A percentile compares a stretch with the other conserved stretches of the same genome.
phyloP scores from a whole-genome alignment of 2,888 invertebrate genomes.

The Drepanosiphum platanoidis region DNA sequence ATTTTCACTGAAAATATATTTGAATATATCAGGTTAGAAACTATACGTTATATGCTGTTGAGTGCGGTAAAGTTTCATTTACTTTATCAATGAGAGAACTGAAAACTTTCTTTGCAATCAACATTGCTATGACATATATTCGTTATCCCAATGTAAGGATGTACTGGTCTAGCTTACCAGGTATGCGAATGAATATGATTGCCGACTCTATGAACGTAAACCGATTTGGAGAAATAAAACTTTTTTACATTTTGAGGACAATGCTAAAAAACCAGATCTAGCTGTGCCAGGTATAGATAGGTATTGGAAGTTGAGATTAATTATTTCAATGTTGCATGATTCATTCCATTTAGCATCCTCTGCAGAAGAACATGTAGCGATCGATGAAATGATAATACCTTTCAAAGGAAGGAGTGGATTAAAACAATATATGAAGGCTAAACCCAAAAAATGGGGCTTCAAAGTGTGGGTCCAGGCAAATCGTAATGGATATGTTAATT shows the following conservation, averaged over 20 bases:
- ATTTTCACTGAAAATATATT: slow-evolving; percentile 63
- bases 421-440: slow-evolving; percentile 15
- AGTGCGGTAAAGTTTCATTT: slow-evolving; percentile 59
- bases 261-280: not conserved
- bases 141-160: slow-evolving; percentile 62
- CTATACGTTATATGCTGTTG: slow-evolving; percentile 62
- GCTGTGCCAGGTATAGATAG: not conserved
- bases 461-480: not conserved
- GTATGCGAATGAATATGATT: slow-evolving; percentile 28
- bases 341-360: not conserved
- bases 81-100: slow-evolving; percentile 56
- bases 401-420: slow-evolving; percentile 15
- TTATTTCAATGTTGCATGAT: not conserved
- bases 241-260: not conserved
- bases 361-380: slow-evolving; percentile 5
- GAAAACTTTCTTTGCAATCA: slow-evolving; percentile 63
- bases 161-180: slow-evolving; percentile 26
- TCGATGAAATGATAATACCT: slow-evolving; percentile 19
- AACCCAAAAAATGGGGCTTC: slow-evolving; percentile 23
- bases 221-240: slow-evolving; percentile 17
- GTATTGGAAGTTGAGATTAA: not conserved
- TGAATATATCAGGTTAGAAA: slow-evolving; percentile 61
- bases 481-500: slow-evolving; percentile 2
- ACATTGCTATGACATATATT: slow-evolving; percentile 64
- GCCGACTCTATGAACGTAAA: not conserved